Evolutionary conservation across 30 jellyfish, hydroid and myxozoan genomes (phyloP).

Genomic region (Hydractinia symbiolongicarpus): DNA sequence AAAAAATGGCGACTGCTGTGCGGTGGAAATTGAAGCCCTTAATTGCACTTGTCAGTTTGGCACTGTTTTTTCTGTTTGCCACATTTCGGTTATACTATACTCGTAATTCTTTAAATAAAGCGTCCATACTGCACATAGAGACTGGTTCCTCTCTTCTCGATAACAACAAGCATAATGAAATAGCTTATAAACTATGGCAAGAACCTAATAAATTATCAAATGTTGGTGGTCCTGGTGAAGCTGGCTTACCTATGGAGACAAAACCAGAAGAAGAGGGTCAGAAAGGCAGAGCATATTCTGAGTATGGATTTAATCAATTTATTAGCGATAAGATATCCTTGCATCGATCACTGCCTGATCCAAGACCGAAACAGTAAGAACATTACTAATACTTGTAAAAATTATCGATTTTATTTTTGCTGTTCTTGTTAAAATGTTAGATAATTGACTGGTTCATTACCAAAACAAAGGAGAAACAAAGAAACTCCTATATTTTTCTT

Average conservation of each 20-base stretch:
- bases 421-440: too few species aligned
- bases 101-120: too few species aligned
- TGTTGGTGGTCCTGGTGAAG: constrained; percentile 82
- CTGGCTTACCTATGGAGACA: constrained; percentile 62
- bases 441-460: too few species aligned
- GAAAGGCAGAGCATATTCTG: constrained; percentile 67
- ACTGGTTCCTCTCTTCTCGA: too few species aligned
- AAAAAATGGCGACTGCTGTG: constrained; percentile 22
- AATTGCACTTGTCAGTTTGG: neutral
- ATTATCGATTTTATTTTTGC: too few species aligned
- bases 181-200: constrained; percentile 45
- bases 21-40: constrained; percentile 29
- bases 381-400: neutral
- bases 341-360: constrained; percentile 81
- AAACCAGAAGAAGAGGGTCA: constrained; percentile 60
- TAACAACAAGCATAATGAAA: neutral
- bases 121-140: too few species aligned
- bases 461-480: too few species aligned
- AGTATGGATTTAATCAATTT: constrained; percentile 92
- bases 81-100: neutral
- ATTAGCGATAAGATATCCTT: constrained; percentile 89
- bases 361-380: constrained; percentile 73
- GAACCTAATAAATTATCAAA: constrained; percentile 48
- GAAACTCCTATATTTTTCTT: neutral
- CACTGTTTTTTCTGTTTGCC: constrained; percentile 2